Evolutionary conservation across 2,888 invertebrate genomes (phyloP).

Genomic region (Entomobrya proxima): DNA sequence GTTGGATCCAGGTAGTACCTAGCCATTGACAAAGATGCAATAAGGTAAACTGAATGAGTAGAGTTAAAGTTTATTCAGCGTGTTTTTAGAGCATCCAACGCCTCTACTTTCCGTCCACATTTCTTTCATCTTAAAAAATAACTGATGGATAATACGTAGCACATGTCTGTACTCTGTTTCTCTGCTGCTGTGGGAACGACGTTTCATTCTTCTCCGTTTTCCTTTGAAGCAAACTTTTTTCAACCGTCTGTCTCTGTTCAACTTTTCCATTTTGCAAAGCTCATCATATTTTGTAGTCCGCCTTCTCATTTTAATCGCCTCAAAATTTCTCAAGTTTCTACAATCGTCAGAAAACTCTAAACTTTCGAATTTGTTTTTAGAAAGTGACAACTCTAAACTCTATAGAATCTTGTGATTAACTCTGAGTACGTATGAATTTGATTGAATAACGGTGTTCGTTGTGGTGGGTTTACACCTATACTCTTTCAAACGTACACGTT

Average conservation of each 20-base stretch:
- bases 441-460: neutral
- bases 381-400: neutral
- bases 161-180: too few relatives aligned
- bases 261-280: slow-evolving; percentile 7
- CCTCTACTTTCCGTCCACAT: neutral
- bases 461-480: neutral
- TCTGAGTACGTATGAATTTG: neutral
- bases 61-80: neutral
- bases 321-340: neutral
- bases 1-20: too few relatives aligned
- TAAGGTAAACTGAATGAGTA: too few relatives aligned
- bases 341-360: neutral
- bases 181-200: too few relatives aligned
- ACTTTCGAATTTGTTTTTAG: neutral
- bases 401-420: slow-evolving; percentile 4
- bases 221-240: neutral
- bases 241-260: neutral
- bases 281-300: slow-evolving; percentile 15
- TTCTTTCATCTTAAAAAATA: neutral
- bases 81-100: neutral
- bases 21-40: too few relatives aligned
- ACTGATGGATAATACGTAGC: neutral
- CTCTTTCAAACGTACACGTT: too few relatives aligned
- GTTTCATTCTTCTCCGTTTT: neutral
- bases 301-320: neutral